A percentile compares a stretch with the other conserved stretches of the same genome.
phyloP scores from a whole-genome alignment of 2,888 invertebrate genomes.

The Drosophila formosana region DNA sequence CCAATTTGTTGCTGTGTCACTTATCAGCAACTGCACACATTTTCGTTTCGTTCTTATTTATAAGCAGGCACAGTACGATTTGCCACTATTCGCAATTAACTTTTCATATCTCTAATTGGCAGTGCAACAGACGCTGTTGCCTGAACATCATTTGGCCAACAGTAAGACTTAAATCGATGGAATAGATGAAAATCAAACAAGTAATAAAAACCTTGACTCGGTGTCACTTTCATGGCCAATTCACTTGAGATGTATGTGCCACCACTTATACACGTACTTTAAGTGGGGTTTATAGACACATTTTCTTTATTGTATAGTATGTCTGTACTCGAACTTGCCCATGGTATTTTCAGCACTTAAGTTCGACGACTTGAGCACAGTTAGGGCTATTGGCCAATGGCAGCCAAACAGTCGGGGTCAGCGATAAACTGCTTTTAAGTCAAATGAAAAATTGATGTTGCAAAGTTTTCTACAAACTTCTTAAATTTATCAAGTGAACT shows the following conservation, averaged over 20 bases:
- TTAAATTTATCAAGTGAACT: constrained; percentile 8
- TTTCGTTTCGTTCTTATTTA: constrained; percentile 4
- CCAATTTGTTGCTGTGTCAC: constrained; percentile 18
- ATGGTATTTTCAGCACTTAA: constrained; percentile 39
- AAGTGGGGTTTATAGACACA: constrained; percentile 19
- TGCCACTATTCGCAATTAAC: constrained; percentile 51
- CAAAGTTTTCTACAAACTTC: constrained; percentile 7
- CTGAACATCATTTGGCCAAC: too few species aligned
- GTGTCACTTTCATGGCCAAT: constrained; percentile 45
- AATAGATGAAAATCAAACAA: constrained; percentile 1
- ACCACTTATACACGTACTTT: constrained; percentile 10
- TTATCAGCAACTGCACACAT: constrained; percentile 41
- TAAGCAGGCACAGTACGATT: constrained; percentile 23
- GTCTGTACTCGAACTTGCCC: constrained; percentile 12
- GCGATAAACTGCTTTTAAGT: constrained; percentile 16
- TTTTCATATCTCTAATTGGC: constrained; percentile 49
- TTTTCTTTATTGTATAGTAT: constrained; percentile 5
- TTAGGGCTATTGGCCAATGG: constrained; percentile 22
- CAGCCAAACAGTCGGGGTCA: constrained; percentile 23
- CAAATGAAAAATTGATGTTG: constrained; percentile 26
- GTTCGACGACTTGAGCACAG: constrained; percentile 34
- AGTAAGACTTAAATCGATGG: constrained; percentile 35
- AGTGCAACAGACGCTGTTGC: constrained; percentile 6
- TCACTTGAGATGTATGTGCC: constrained; percentile 33
- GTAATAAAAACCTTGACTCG: constrained; percentile 15